Base-by-base conservation (phyloP, 2,113 vertebrate genomes). In the Pardalotus punctatus region DNA sequence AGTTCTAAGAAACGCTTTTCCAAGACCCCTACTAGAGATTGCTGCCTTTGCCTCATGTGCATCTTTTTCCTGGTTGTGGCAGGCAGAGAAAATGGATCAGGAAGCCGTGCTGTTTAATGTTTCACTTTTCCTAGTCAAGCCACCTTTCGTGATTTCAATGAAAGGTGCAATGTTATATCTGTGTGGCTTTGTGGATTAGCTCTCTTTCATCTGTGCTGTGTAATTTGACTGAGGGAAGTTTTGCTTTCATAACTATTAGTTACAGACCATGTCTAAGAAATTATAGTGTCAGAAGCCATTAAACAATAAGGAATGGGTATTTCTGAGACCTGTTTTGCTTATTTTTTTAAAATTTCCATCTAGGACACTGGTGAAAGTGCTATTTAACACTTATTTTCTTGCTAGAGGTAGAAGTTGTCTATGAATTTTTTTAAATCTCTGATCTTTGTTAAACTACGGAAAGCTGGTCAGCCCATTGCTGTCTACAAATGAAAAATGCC, bases 181-280 rank as follows among this genome's bases (percentile, higher is more conserved):
- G n/a, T 19, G 29, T 58, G 79, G 65, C 47, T 64, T 66, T 56
- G 31, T 78, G 62, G 48, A 48, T 90, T 66, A 88, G 53, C 57
- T 94, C 61, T 64, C 45, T 81, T 94, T 93, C 88, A 77, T 71
- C 73, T 92, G 40, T 50, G 29, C 76, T 65, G 19, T 60, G 24
- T 81, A 91, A 84, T 97, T 93, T 95, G 50, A 53, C 38, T 36
- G 67, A 81, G 76, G 62, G 88, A 97, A 93, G 31, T 29, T 69
- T 22, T 36, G 21, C 7, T 84, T 72, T 84, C 60, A 5, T 58
- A 93, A 61, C 47, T 82, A 56, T 89, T 77, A 86, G 36, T 88
- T 92, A 65, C 42, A 87, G 62, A 53, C 62, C 11, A 8, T 57
- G 18, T 87, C 67, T 47, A 88, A 85, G 66, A 93, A 93, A 94